Evolutionary conservation across 1,140 invertebrate species (phyloP).

Genomic region (Bemisia tabaci): DNA sequence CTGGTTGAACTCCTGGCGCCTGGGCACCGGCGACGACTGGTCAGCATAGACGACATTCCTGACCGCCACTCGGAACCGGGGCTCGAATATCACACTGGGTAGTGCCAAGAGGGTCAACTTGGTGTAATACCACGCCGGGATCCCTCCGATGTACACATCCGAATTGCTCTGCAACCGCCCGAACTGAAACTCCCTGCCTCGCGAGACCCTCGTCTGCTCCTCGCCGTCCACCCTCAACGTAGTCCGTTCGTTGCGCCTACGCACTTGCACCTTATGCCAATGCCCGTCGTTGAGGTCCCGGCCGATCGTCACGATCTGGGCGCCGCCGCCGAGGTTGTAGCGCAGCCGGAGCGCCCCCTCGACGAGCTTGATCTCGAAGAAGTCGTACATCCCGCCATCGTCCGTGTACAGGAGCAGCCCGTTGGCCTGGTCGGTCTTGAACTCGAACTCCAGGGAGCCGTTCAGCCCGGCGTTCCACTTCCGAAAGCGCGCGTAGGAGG

Average conservation of each 20-base stretch:
- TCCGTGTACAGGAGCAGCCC: constrained; percentile 83
- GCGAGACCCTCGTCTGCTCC: constrained; percentile 53
- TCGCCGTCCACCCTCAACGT: constrained; percentile 65
- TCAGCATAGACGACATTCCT: constrained; percentile 76
- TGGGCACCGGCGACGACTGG: constrained; percentile 48
- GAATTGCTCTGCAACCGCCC: constrained; percentile 72
- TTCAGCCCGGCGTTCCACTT: constrained; percentile 80
- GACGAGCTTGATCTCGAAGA: constrained; percentile 87
- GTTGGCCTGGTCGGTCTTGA: constrained; percentile 80
- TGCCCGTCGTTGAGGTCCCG: constrained; percentile 72
- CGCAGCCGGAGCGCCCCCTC: constrained; percentile 74
- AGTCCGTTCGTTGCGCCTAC: constrained; percentile 59
- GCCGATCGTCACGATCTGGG: constrained; percentile 74
- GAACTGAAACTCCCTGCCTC: constrained; percentile 73
- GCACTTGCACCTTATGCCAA: constrained; percentile 78
- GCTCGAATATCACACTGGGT: constrained; percentile 82
- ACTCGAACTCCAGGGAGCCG: constrained; percentile 79
- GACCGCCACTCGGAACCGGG: constrained; percentile 68
- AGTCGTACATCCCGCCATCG: constrained; percentile 86
- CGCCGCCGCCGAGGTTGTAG: constrained; percentile 73
- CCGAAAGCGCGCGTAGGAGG: constrained; percentile 78
- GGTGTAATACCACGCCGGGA: constrained; percentile 76
- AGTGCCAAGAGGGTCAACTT: constrained; percentile 67
- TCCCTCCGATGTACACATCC: constrained; percentile 81
- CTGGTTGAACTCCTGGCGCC: no score